Conservation (phyloP, 2,113 vertebrate genomes). For the Ptyas mucosa region DNA sequence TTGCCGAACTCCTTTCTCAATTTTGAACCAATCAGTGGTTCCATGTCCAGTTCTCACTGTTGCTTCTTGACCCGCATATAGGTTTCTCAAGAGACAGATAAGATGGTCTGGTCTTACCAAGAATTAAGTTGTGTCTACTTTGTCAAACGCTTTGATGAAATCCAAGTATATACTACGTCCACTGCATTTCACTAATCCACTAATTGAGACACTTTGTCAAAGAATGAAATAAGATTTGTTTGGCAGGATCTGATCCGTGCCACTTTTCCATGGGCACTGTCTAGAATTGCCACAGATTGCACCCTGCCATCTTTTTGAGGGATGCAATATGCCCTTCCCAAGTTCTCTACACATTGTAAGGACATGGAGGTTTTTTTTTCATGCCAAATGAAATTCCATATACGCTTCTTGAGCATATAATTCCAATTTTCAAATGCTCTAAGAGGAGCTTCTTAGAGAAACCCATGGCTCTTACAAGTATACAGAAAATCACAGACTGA, state of each 20-base stretch:
- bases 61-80: too few relatives aligned
- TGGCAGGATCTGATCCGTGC: background rate
- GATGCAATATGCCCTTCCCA: background rate
- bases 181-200: too few relatives aligned
- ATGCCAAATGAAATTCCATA: background rate
- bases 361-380: background rate
- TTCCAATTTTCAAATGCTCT: background rate
- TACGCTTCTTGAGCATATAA: background rate
- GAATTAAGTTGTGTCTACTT: too few relatives aligned
- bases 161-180: too few relatives aligned
- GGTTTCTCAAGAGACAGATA: too few relatives aligned
- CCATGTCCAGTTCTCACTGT: too few relatives aligned
- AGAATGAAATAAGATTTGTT: too few relatives aligned
- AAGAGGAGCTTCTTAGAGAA: background rate
- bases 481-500: background rate
- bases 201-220: too few relatives aligned
- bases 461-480: background rate
- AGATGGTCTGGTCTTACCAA: background rate
- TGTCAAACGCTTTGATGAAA: too few relatives aligned
- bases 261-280: background rate
- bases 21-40: too few relatives aligned
- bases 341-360: background rate
- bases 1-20: too few relatives aligned
- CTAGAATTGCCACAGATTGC: background rate
- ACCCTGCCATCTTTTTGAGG: background rate